Evolutionary conservation across 37 sponge, comb jelly and placozoan species (phyloP).

Genomic region (Hormiphora californensis): DNA sequence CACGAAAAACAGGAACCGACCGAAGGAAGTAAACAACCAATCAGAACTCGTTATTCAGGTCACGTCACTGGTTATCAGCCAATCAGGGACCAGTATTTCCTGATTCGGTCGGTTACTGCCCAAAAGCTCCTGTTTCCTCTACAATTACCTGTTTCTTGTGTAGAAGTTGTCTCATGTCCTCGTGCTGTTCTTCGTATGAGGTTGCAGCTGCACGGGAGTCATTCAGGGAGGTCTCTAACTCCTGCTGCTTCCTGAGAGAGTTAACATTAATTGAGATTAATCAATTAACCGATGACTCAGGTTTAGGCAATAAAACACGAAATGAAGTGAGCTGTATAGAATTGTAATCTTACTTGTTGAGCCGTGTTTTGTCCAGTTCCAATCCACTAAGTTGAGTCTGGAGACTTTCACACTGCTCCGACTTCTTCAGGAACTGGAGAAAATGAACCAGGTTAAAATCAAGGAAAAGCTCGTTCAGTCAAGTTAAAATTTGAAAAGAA

Average conservation of each 20-base stretch:
- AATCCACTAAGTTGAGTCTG: conserved; percentile 37
- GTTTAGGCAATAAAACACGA: background rate
- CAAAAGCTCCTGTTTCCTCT: too few relatives aligned
- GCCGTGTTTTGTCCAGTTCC: conserved; percentile 45
- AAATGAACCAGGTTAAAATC: too few relatives aligned
- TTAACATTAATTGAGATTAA: background rate
- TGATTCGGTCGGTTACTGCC: too few relatives aligned
- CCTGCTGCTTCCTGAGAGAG: conserved; percentile 4
- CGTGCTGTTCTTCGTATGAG: background rate
- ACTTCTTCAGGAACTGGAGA: conserved; percentile 41
- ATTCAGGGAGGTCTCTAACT: conserved; percentile 22
- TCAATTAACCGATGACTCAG: background rate
- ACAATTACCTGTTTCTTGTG: conserved; percentile 48
- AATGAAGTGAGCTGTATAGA: background rate
- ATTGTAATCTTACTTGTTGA: conserved; percentile 1
- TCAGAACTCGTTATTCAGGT: too few relatives aligned
- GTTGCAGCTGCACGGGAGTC: background rate
- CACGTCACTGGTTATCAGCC: too few relatives aligned
- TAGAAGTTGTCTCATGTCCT: conserved; percentile 17
- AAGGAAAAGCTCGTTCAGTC: too few relatives aligned
- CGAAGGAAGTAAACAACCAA: too few relatives aligned
- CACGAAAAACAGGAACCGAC: too few relatives aligned
- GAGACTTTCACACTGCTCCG: conserved; percentile 30
- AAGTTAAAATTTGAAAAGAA: background rate
- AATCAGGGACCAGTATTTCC: too few relatives aligned